A percentile compares a stretch with the other conserved stretches of the same genome.
Conservation (phyloP, 2,113 vertebrate genomes). For the Scalopus aquaticus region DNA sequence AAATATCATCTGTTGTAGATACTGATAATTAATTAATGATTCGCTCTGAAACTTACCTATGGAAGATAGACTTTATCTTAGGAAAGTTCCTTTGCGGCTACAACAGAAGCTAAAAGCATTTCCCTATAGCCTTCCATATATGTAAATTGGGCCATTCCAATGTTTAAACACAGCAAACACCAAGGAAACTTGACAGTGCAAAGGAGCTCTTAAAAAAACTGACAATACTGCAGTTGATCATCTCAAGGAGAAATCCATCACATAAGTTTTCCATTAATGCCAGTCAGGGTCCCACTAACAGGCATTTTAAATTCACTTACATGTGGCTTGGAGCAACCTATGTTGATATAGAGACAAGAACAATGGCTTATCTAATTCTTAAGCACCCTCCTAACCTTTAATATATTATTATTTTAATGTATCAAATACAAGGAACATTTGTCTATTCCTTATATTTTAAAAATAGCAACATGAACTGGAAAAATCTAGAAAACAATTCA, state of each 20-base stretch:
- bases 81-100: constrained; percentile 17
- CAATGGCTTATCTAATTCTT: constrained; percentile 54
- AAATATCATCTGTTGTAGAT: constrained; percentile 23
- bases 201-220: constrained; percentile 13
- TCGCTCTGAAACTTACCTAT: constrained; percentile 27
- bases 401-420: background rate
- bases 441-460: constrained; percentile 51
- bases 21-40: constrained; percentile 5
- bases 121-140: background rate
- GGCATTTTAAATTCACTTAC: constrained; percentile 61
- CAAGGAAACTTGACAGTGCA: constrained; percentile 36
- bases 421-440: constrained; percentile 19
- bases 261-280: constrained; percentile 59
- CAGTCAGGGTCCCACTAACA: constrained; percentile 42
- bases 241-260: constrained; percentile 17
- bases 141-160: constrained; percentile 35
- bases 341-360: constrained; percentile 38
- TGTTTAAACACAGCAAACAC: constrained; percentile 53
- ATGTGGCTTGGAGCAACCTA: background rate
- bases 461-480: constrained; percentile 40
- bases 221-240: constrained; percentile 45
- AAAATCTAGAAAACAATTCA: constrained; percentile 54
- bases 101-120: constrained; percentile 4
- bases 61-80: constrained; percentile 30
- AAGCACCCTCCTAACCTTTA: constrained; percentile 31